phyloP scores from a whole-genome alignment of 2,113 vertebrate genomes.

The Catagonus wagneri region DNA sequence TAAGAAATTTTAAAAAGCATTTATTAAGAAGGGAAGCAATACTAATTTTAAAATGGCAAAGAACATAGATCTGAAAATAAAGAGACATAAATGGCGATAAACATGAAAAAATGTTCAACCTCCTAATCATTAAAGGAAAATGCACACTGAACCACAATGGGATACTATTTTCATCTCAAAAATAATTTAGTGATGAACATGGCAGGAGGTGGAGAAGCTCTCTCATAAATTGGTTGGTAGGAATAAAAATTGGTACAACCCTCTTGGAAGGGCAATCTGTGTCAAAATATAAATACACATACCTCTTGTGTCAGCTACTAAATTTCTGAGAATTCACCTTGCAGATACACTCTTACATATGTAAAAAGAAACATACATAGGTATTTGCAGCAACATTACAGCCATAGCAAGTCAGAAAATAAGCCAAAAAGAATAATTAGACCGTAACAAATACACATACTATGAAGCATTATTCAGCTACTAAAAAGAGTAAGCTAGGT shows the following conservation, averaged over 20 bases:
- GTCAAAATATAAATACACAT: background rate
- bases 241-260: background rate
- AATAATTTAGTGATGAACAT: background rate
- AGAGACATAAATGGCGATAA: slow-evolving; percentile 9
- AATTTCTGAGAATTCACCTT: background rate
- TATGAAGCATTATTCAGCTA: background rate
- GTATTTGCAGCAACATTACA: background rate
- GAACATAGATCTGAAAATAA: background rate
- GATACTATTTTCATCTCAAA: background rate
- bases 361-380: background rate
- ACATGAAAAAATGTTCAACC: background rate
- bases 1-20: background rate
- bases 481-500: background rate
- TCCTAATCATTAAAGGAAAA: background rate
- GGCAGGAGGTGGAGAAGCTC: background rate
- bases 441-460: background rate
- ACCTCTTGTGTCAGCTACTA: background rate
- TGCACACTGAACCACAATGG: background rate
- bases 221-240: background rate
- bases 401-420: background rate
- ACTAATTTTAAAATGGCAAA: background rate
- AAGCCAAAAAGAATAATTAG: background rate
- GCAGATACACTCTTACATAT: background rate
- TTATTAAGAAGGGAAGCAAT: background rate
- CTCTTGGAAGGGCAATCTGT: background rate